A percentile compares a stretch with the other conserved stretches of the same genome.
These are phyloP conservation scores for Pseudococcus longispinus DNA, from an alignment of 2,888 invertebrate species.

Conservation along the genomic window DNA sequence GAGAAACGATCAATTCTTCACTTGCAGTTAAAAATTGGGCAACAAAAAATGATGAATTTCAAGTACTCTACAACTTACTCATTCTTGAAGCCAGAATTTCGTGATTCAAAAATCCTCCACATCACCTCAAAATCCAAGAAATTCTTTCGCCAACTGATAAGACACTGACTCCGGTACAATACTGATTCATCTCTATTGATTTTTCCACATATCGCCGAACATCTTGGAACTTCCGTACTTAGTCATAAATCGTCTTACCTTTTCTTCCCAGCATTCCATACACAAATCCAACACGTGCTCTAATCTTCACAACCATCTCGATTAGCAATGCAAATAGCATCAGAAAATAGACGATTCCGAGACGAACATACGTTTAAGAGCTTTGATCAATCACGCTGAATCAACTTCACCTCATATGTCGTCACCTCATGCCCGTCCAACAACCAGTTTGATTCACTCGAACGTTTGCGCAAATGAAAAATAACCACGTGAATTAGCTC, in stretches of 20 bases:
- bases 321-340: not conserved
- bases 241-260: not conserved
- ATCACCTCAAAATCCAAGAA: too few relatives aligned
- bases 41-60: too few relatives aligned
- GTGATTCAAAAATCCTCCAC: too few relatives aligned
- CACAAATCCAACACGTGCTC: not conserved
- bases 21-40: too few relatives aligned
- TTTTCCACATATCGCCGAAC: not conserved
- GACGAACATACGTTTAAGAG: not conserved
- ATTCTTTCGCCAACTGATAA: too few relatives aligned
- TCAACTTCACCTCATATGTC: not conserved
- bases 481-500: too few relatives aligned
- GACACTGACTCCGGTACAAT: too few relatives aligned
- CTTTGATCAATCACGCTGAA: not conserved
- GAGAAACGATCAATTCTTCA: too few relatives aligned
- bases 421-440: not conserved
- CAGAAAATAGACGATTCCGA: not conserved
- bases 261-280: not conserved
- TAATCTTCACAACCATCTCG: not conserved
- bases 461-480: not conserved
- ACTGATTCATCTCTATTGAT: too few relatives aligned
- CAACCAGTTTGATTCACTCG: not conserved
- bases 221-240: not conserved
- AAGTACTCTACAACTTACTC: too few relatives aligned
- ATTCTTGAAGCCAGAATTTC: too few relatives aligned